phyloP scores from a whole-genome alignment of 2,113 vertebrate genomes.

The Stegostoma tigrinum region DNA sequence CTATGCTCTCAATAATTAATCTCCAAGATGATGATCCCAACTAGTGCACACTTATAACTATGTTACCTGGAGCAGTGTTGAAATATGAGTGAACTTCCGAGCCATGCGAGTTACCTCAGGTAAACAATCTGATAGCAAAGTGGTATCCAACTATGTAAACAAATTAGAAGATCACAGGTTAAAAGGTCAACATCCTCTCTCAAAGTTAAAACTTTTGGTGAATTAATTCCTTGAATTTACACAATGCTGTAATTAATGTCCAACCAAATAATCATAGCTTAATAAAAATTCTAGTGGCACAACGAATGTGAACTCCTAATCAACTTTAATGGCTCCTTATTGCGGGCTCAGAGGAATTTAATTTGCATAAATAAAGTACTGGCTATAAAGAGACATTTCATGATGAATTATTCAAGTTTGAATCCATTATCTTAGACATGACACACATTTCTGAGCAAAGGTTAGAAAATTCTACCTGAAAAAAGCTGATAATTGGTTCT shows the following conservation, averaged over 20 bases:
- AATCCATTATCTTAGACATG: background rate
- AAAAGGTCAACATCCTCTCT: background rate
- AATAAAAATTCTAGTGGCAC: background rate
- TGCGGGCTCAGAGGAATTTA: background rate
- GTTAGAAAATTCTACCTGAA: conserved; percentile 64
- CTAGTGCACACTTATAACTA: background rate
- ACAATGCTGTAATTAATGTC: background rate
- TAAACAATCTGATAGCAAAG: conserved; percentile 80
- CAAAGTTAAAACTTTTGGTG: background rate
- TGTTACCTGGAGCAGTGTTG: conserved; percentile 80
- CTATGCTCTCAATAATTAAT: background rate
- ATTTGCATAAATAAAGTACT: background rate
- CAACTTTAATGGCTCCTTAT: background rate
- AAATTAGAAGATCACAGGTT: background rate
- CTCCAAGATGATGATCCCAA: background rate
- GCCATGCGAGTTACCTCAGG: conserved; percentile 95
- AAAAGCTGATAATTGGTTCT: conserved; percentile 68
- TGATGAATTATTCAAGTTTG: background rate
- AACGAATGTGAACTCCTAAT: background rate
- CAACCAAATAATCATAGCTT: background rate
- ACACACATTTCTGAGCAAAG: conserved; percentile 3
- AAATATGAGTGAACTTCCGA: conserved; percentile 95
- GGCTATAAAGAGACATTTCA: background rate
- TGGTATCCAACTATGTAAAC: conserved; percentile 76
- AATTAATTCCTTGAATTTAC: background rate